Evolutionary conservation across 2,888 invertebrate species (phyloP).

Genomic region (Sicus ferrugineus): DNA sequence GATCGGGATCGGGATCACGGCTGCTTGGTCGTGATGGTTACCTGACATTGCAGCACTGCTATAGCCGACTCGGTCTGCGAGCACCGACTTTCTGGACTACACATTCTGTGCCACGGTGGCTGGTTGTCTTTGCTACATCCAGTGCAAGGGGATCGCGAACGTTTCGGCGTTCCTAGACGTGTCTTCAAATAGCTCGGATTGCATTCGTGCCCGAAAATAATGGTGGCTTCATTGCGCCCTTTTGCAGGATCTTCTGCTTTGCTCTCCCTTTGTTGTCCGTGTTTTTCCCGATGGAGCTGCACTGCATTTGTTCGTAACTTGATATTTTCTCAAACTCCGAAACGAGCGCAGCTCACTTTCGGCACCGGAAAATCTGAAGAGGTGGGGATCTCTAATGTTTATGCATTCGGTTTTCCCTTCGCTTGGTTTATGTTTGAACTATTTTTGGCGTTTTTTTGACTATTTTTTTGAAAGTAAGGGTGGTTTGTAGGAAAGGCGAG

Average conservation of each 20-base stretch:
- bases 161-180: conserved; percentile 4
- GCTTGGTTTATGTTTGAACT: neutral
- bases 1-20: neutral
- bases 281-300: conserved; percentile 10
- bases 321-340: conserved; percentile 10
- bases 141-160: neutral
- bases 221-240: neutral
- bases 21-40: neutral
- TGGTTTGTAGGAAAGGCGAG: neutral
- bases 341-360: neutral
- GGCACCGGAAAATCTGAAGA: conserved; percentile 4
- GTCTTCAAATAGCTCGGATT: conserved; percentile 25
- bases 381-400: neutral
- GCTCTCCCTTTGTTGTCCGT: conserved; percentile 8
- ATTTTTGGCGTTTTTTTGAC: conserved; percentile 9
- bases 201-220: conserved; percentile 5
- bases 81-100: no score
- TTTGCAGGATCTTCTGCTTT: neutral
- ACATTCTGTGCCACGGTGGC: no score
- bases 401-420: neutral
- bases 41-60: conserved; percentile 4
- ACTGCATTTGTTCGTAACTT: conserved; percentile 17
- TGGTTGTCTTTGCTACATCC: no score
- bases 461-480: conserved; percentile 14
- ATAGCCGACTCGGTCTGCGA: neutral